phyloP scores from a whole-genome alignment of 2,113 vertebrate genomes.

The Craseonycteris thonglongyai region DNA sequence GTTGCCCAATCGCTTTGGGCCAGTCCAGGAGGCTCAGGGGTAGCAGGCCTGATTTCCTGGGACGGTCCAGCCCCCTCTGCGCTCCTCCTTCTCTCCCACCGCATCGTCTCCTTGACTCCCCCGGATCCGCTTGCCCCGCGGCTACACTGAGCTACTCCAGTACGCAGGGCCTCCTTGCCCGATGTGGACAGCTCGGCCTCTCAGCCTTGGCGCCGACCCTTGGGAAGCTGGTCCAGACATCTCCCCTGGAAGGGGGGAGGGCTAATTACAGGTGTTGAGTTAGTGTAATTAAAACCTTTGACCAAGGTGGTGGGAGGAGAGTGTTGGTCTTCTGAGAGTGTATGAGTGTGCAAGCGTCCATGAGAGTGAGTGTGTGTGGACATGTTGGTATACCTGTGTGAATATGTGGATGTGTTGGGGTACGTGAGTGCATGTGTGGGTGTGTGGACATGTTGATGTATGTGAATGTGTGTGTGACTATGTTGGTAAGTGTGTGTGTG shows the following conservation, averaged over 20 bases:
- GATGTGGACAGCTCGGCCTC: not conserved
- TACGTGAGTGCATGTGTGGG: too few relatives aligned
- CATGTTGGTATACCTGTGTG: not conserved
- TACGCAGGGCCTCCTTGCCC: not conserved
- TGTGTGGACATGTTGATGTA: not conserved
- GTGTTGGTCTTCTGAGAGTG: not conserved
- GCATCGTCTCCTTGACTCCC: not conserved
- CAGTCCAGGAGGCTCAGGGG: not conserved
- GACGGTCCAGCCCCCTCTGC: not conserved
- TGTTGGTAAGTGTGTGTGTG: not conserved
- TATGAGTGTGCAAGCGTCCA: not conserved
- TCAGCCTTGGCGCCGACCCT: not conserved
- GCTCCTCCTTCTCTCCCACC: not conserved
- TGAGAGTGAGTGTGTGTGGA: not conserved
- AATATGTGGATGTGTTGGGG: not conserved
- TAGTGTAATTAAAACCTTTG: conserved; percentile 53
- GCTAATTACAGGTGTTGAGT: conserved; percentile 59
- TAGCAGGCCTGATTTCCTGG: not conserved
- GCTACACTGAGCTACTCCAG: not conserved
- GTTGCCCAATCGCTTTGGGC: conserved; percentile 14
- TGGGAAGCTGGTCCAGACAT: conserved; percentile 46
- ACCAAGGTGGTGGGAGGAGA: conserved; percentile 16
- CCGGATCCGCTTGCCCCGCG: not conserved
- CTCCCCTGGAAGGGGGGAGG: not conserved
- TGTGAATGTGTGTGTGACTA: not conserved